Conservation (phyloP, 2,797 vertebrate species). For the Siniperca scherzeri region DNA sequence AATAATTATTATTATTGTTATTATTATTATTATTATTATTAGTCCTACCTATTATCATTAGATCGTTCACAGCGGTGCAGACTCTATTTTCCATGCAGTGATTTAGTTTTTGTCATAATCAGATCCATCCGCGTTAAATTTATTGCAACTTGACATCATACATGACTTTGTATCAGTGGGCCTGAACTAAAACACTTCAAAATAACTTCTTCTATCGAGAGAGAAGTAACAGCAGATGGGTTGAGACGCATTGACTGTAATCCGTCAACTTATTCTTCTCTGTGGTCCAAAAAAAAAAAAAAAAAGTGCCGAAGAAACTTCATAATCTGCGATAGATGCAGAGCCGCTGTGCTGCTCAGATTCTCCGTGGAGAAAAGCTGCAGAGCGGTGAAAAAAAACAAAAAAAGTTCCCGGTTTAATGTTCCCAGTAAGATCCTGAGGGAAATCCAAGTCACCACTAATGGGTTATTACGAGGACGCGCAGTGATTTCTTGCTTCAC, state of each 20-base stretch:
- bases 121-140: conserved; percentile 12
- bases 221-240: not conserved
- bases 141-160: conserved; percentile 3
- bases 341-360: not conserved
- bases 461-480: conserved; percentile 55
- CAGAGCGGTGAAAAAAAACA: not conserved
- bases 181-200: not conserved
- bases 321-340: not conserved
- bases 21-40: conserved; percentile 1
- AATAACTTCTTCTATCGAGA: not conserved
- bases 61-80: not conserved
- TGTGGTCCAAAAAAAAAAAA: conserved; percentile 19
- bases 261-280: conserved; percentile 20
- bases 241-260: conserved; percentile 7
- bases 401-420: conserved; percentile 41
- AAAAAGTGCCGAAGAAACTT: not conserved
- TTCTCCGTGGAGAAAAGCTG: conserved; percentile 24
- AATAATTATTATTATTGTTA: not conserved
- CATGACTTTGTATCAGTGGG: conserved; percentile 9
- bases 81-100: not conserved
- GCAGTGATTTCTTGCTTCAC: conserved; percentile 56
- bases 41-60: not conserved
- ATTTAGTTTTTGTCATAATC: conserved; percentile 8
- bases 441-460: conserved; percentile 70
- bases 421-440: conserved; percentile 58